Evolutionary conservation across 2,888 invertebrate species (phyloP), one percentile per base, ranked within the genome.

Genomic region (Heliconius hortense): DNA sequence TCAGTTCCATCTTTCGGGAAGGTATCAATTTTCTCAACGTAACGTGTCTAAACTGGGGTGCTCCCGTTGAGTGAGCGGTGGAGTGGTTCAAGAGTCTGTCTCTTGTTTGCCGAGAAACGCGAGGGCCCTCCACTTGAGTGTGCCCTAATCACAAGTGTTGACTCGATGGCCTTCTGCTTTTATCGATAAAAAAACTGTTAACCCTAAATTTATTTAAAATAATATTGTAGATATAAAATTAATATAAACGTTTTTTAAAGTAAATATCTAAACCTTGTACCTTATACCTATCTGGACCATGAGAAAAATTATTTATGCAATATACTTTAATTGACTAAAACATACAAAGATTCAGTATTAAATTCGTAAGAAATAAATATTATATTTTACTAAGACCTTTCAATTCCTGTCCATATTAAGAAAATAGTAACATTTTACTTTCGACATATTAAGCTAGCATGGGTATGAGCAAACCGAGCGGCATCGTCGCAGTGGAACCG

Each of bases 81-180:
- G 81, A 89, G 88, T 81, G 86, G 83, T 88, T 91, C 88, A 87
- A 91, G 90, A 84, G 88, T 76, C 84, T 85, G 86, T 84, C 89
- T 85, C 87, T 90, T 90, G 91, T 91, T 90, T 89, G 88, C 83
- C 82, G 84, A 83, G 86, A 84, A 83, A 82, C 83, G 80, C 79
- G 80, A 90, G 89, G 80, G 87, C 88, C 82, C 91, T 89, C 79
- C 82, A 77, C 83, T 85, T 81, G 80, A 91, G 92, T 82, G 87
- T 83, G 84, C 86, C 89, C 90, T 93, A 93, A 92, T 92, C 90
- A 89, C 84, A 80, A 93, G 92, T 89, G 90, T 87, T 87, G 87
- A 85, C 88, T 88, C 85, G 86, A 89, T 87, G 83, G 84, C 69
- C 76, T 73, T 71, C 66, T 69, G 56, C 75, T 78, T 78, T 79